Percentiles rank a stretch among this genome's conserved stretches.
phyloP scores from a whole-genome alignment of 2,888 invertebrate genomes.

The Willowsia nigromaculata region DNA sequence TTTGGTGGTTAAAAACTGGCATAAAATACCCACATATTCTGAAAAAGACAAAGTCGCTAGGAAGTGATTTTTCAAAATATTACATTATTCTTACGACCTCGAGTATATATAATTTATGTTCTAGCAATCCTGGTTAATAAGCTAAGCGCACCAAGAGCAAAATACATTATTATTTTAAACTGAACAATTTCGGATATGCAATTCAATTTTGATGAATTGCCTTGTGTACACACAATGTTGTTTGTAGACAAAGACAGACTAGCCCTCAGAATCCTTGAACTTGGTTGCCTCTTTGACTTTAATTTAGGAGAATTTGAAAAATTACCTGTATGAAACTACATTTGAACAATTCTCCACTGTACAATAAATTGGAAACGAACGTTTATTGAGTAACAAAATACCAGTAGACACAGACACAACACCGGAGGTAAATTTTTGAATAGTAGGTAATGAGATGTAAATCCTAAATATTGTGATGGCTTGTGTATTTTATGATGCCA shows the following conservation, averaged over 20 bases:
- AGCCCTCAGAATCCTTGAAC: background rate
- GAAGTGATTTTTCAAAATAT: background rate
- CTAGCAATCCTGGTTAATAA: background rate
- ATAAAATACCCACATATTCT: slow-evolving; percentile 6
- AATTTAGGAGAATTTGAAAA: background rate
- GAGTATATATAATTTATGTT: background rate
- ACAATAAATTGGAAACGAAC: no score
- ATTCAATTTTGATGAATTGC: slow-evolving; percentile 23
- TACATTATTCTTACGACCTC: background rate
- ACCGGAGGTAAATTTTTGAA: no score
- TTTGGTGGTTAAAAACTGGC: background rate
- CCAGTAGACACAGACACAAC: no score
- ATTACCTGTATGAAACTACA: no score
- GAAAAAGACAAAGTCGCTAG: background rate
- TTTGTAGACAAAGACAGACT: background rate
- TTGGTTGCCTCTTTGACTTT: background rate
- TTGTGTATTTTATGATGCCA: no score
- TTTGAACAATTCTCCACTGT: no score
- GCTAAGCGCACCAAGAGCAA: background rate
- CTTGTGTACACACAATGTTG: background rate
- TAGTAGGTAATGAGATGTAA: no score
- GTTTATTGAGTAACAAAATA: no score
- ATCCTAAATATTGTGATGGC: no score
- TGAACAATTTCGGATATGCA: background rate
- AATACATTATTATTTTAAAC: background rate